A percentile compares a stretch with the other conserved stretches of the same genome.
Evolutionary conservation across 2,797 vertebrate genomes (phyloP).

Genomic region (Acrossocheilus wenchowensis): DNA sequence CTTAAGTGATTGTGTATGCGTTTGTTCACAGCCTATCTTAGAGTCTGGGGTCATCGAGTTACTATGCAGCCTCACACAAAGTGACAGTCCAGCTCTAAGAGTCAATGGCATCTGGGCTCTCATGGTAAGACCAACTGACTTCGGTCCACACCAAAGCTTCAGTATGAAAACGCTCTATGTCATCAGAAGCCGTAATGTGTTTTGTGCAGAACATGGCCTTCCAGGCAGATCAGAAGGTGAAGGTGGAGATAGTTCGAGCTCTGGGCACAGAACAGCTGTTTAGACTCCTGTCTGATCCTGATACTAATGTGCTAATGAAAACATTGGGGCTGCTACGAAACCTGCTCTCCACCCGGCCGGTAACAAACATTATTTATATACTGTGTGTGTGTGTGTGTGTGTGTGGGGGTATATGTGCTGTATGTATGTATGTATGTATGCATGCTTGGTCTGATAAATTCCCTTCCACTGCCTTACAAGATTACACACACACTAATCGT

Average conservation of each 20-base stretch:
- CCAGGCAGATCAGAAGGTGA: conserved; percentile 99
- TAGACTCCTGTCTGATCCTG: conserved; percentile 94
- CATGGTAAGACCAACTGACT: conserved; percentile 83
- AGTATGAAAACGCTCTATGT: background rate
- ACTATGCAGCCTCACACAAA: conserved; percentile 97
- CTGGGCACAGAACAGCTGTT: conserved; percentile 96
- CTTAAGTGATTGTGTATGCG: background rate
- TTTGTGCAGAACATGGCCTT: conserved; percentile 95
- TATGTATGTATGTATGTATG: no score
- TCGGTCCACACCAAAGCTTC: background rate
- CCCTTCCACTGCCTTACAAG: background rate
- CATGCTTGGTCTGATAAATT: background rate
- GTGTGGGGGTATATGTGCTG: no score
- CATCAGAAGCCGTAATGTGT: background rate
- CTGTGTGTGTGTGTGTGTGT: no score
- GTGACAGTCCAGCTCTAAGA: conserved; percentile 94
- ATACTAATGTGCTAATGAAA: conserved; percentile 97
- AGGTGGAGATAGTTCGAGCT: conserved; percentile 93
- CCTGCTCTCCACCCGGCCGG: conserved; percentile 93
- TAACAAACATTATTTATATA: conserved; percentile 76
- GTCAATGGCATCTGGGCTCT: conserved; percentile 99
- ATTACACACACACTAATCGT: conserved; percentile 28
- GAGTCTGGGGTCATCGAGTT: conserved; percentile 98
- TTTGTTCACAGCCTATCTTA: conserved; percentile 88
- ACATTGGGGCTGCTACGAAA: conserved; percentile 96